A percentile compares a stretch with the other conserved stretches of the same genome.
Evolutionary conservation across 1,140 invertebrate species (phyloP).

Genomic region (Halyomorpha halys): DNA sequence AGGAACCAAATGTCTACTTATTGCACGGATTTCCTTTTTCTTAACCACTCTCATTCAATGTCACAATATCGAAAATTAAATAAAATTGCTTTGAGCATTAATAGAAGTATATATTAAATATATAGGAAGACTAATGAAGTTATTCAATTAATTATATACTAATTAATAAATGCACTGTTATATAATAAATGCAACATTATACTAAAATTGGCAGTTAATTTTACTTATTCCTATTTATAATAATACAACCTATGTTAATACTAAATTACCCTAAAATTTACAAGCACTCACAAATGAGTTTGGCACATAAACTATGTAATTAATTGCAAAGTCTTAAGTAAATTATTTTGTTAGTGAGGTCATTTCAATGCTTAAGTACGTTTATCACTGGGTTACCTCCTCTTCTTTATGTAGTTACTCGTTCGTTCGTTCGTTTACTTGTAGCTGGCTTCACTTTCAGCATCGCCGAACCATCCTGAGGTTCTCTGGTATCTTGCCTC

Average conservation of each 20-base stretch:
- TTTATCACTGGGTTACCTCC: conserved; percentile 3
- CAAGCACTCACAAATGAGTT: conserved; percentile 15
- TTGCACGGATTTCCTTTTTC: not conserved
- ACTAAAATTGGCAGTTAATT: conserved; percentile 18
- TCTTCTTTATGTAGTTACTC: not conserved
- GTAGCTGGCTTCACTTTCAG: conserved; percentile 30
- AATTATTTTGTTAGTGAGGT: conserved; percentile 17
- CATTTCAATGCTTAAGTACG: conserved; percentile 1
- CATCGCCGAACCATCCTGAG: conserved; percentile 29
- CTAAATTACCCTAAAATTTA: conserved; percentile 4
- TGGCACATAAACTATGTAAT: conserved; percentile 20
- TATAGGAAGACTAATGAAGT: conserved; percentile 1
- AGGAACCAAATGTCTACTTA: not conserved
- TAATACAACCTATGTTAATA: conserved; percentile 14
- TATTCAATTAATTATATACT: not conserved
- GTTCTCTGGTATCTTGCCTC: conserved; percentile 23
- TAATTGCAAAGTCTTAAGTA: conserved; percentile 7
- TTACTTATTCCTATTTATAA: conserved; percentile 3
- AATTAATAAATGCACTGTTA: not conserved
- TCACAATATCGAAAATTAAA: conserved; percentile 1
- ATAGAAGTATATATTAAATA: not conserved
- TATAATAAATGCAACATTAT: not conserved
- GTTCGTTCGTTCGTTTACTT: conserved; percentile 25
- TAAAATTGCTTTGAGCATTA: conserved; percentile 10
- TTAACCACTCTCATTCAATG: not conserved